Percentiles rank a stretch among this genome's conserved stretches.
Conservation (phyloP, 2,888 invertebrate species). For the Elgonia sp. region DNA sequence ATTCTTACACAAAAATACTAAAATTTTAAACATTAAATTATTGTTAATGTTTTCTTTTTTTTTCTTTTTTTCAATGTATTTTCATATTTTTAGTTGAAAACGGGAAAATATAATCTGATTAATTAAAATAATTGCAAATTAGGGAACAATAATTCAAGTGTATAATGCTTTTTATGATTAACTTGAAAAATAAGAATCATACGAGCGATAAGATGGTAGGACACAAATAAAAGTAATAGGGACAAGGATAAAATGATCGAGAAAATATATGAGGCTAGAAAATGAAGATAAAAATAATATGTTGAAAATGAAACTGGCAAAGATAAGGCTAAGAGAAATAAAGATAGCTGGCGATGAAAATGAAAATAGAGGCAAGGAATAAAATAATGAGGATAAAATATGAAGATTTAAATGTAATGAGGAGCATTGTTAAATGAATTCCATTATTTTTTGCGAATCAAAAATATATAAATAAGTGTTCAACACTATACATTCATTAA, state of each 20-base stretch:
- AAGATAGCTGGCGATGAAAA: conserved; percentile 44
- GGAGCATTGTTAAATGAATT: neutral
- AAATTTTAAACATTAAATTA: too few relatives aligned
- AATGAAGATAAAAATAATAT: conserved; percentile 50
- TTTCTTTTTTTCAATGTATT: too few relatives aligned
- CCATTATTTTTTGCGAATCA: too few relatives aligned
- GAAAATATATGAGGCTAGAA: conserved; percentile 39
- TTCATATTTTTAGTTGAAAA: too few relatives aligned
- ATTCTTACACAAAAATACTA: too few relatives aligned
- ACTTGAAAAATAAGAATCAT: conserved; percentile 1
- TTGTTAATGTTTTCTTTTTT: too few relatives aligned
- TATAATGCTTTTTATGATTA: too few relatives aligned
- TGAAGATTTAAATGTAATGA: neutral
- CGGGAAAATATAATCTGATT: too few relatives aligned
- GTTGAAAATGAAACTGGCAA: conserved; percentile 39
- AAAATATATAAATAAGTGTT: too few relatives aligned
- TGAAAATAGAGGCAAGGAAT: conserved; percentile 13
- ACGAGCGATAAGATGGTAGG: conserved; percentile 13
- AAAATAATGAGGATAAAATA: conserved; percentile 30
- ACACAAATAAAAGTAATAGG: conserved; percentile 37
- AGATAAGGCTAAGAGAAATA: conserved; percentile 27
- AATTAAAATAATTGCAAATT: too few relatives aligned
- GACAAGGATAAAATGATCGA: conserved; percentile 33
- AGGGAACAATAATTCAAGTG: too few relatives aligned
- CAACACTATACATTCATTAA: too few relatives aligned